phyloP scores from a whole-genome alignment of 2,888 invertebrate genomes.

The Iselma pallidipennis region DNA sequence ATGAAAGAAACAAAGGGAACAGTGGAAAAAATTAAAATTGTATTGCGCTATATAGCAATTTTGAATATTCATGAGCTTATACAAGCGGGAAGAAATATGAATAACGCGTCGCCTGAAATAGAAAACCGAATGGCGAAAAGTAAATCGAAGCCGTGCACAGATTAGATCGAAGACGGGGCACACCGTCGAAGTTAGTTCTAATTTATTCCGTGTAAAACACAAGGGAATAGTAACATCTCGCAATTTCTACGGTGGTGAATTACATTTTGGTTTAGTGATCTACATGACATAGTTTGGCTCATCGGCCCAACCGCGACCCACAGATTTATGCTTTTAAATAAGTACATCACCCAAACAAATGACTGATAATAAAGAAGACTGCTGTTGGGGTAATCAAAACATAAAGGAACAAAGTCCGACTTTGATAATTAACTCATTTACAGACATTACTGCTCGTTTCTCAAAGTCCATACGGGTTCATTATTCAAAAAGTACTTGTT shows the following conservation, averaged over 20 bases:
- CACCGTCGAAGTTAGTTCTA: conserved; percentile 29
- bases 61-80: conserved; percentile 34
- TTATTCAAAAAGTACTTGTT: conserved; percentile 51
- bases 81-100: conserved; percentile 34
- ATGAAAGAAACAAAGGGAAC: background rate
- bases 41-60: conserved; percentile 5
- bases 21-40: background rate
- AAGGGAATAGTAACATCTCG: conserved; percentile 33
- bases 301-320: conserved; percentile 36
- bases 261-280: conserved; percentile 36
- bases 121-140: conserved; percentile 30
- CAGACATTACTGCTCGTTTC: conserved; percentile 53
- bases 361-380: conserved; percentile 45
- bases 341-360: conserved; percentile 41
- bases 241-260: conserved; percentile 28
- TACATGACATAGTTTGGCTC: conserved; percentile 41
- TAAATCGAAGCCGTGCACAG: conserved; percentile 28
- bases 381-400: conserved; percentile 47
- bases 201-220: conserved; percentile 33
- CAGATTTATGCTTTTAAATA: conserved; percentile 42
- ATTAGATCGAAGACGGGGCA: conserved; percentile 31
- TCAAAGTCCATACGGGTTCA: conserved; percentile 58
- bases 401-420: conserved; percentile 48
- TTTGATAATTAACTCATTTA: conserved; percentile 56
- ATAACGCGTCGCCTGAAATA: conserved; percentile 30